phyloP scores from a whole-genome alignment of 2,113 vertebrate species.

The Petroica traversi region DNA sequence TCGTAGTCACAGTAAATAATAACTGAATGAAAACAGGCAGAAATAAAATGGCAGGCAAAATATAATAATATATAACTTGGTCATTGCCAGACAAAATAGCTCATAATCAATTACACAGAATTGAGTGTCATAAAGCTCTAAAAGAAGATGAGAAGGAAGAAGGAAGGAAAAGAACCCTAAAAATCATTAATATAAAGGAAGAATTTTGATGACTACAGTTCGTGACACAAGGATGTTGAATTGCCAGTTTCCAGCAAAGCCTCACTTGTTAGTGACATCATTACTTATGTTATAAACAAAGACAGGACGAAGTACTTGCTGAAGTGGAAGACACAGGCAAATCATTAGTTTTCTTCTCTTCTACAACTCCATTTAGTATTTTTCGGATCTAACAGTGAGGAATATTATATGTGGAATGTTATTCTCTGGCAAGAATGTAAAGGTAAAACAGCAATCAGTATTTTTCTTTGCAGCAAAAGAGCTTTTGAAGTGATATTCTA shows the following conservation, averaged over 20 bases:
- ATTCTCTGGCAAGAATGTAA: neutral
- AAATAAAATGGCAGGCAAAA: neutral
- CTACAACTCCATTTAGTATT: neutral
- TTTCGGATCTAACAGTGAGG: neutral
- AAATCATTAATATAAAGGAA: neutral
- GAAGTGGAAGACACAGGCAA: neutral
- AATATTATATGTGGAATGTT: neutral
- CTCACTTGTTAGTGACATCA: neutral
- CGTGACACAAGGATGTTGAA: neutral
- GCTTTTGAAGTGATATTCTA: neutral
- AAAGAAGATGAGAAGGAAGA: neutral
- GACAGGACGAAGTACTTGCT: neutral
- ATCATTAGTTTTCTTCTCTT: neutral
- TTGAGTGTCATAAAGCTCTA: neutral
- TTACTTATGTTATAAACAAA: neutral
- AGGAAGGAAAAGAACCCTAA: neutral
- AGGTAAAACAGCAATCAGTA: neutral
- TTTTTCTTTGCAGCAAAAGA: neutral
- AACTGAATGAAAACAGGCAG: neutral
- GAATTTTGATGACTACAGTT: neutral
- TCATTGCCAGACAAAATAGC: neutral
- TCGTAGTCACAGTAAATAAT: neutral
- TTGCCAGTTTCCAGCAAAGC: neutral
- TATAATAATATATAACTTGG: neutral
- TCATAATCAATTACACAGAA: neutral